Evolutionary conservation across 2,797 vertebrate species (phyloP).

Genomic region (Diplodus sargus): DNA sequence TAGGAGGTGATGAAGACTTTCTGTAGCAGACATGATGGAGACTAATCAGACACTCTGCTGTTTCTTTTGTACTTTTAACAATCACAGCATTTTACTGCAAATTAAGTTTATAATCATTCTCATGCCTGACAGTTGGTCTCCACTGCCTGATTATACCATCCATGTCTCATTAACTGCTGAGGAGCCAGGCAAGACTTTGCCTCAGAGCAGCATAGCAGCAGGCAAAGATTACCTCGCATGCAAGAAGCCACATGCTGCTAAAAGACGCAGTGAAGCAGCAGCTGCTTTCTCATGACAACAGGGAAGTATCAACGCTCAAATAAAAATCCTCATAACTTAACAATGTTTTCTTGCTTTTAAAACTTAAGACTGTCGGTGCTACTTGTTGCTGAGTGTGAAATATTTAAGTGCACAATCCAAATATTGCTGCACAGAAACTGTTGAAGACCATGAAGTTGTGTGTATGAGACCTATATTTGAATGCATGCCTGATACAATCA

Average conservation of each 20-base stretch:
- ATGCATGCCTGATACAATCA: background rate
- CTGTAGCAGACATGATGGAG: background rate
- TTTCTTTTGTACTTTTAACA: background rate
- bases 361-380: background rate
- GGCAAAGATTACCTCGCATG: conserved; percentile 49
- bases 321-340: background rate
- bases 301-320: background rate
- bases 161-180: conserved; percentile 1
- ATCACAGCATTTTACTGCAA: background rate
- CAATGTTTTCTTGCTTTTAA: background rate
- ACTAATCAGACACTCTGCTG: background rate
- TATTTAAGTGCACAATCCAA: background rate
- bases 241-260: conserved; percentile 68
- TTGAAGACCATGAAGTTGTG: background rate
- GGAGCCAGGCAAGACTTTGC: background rate
- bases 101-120: background rate
- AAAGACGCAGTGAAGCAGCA: conserved; percentile 40
- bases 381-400: background rate
- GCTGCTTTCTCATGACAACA: conserved; percentile 13
- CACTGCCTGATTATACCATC: conserved; percentile 23
- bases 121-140: background rate
- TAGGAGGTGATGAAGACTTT: conserved; percentile 20
- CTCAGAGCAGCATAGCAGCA: conserved; percentile 45
- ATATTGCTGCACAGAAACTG: background rate
- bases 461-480: background rate